Evolutionary conservation across 2,113 vertebrate species (phyloP).

Genomic region (Colius striatus): DNA sequence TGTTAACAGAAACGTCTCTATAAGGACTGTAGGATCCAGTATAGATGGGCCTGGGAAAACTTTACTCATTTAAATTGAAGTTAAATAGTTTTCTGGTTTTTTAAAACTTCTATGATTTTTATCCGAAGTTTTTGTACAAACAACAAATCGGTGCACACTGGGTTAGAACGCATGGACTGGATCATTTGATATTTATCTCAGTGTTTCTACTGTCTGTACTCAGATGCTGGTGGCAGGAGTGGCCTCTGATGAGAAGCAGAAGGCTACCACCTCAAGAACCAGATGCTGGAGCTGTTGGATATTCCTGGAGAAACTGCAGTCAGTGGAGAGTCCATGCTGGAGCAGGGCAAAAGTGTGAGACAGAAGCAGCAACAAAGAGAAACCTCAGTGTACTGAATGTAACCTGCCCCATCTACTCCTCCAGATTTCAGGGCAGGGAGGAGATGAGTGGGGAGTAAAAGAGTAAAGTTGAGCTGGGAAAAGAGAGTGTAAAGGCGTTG

Average conservation of each 20-base stretch:
- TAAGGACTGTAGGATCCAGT: not conserved
- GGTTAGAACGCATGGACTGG: not conserved
- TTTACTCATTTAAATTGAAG: not conserved
- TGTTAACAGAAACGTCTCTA: not conserved
- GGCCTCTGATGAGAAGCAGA: not conserved
- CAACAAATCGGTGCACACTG: not conserved
- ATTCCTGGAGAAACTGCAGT: not conserved
- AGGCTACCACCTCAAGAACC: not conserved
- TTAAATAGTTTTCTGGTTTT: not conserved
- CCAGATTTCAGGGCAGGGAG: accelerated
- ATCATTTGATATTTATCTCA: not conserved
- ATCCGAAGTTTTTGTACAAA: not conserved
- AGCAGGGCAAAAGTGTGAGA: not conserved
- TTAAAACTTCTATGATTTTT: not conserved
- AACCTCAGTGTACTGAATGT: not conserved
- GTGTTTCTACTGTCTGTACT: too few relatives aligned
- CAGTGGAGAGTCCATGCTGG: accelerated
- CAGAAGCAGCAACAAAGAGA: not conserved
- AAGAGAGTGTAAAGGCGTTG: accelerated
- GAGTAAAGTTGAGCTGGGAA: not conserved
- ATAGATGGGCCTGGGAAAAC: not conserved
- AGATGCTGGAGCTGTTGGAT: not conserved
- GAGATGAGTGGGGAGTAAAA: not conserved
- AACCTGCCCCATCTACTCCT: not conserved
- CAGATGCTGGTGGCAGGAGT: not conserved